Evolutionary conservation across 1,140 invertebrate species (phyloP).

Genomic region (Drosophila pallidifrons): DNA sequence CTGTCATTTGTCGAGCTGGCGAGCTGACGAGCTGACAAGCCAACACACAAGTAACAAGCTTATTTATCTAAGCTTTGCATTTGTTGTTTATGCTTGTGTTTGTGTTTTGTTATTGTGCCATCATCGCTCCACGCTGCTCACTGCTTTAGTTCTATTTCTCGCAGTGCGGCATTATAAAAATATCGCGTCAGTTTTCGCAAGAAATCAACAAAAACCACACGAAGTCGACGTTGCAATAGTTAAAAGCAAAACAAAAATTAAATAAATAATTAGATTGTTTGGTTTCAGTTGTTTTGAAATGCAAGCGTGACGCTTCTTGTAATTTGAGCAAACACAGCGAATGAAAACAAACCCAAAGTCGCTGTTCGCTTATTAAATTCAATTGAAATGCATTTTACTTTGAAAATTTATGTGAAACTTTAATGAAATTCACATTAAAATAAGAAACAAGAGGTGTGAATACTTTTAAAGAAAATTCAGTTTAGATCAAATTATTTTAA

Average conservation of each 20-base stretch:
- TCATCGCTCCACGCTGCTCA: not conserved
- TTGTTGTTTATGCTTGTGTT: slow-evolving; percentile 12
- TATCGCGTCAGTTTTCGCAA: slow-evolving; percentile 53
- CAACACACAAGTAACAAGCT: slow-evolving; percentile 28
- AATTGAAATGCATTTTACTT: slow-evolving; percentile 6
- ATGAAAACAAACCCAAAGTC: slow-evolving; percentile 29
- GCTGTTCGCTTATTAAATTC: not conserved
- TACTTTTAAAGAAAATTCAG: no score
- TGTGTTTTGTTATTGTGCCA: slow-evolving; percentile 28
- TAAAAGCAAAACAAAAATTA: slow-evolving; percentile 36
- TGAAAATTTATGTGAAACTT: slow-evolving; percentile 7
- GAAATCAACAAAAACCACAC: slow-evolving; percentile 44
- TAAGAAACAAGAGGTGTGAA: not conserved
- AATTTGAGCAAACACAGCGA: slow-evolving; percentile 27
- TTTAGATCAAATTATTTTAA: no score
- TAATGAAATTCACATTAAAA: slow-evolving; percentile 9
- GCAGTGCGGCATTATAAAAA: slow-evolving; percentile 24
- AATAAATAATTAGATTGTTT: slow-evolving; percentile 43
- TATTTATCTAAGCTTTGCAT: slow-evolving; percentile 55
- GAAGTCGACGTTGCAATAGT: slow-evolving; percentile 2
- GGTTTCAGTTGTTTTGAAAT: slow-evolving; percentile 44
- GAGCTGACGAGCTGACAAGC: slow-evolving; percentile 4
- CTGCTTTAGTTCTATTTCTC: slow-evolving; percentile 40
- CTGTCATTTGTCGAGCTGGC: slow-evolving; percentile 50
- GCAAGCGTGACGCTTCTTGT: slow-evolving; percentile 35